Conservation (phyloP, 2,888 invertebrate species). For the Theretra japonica region DNA sequence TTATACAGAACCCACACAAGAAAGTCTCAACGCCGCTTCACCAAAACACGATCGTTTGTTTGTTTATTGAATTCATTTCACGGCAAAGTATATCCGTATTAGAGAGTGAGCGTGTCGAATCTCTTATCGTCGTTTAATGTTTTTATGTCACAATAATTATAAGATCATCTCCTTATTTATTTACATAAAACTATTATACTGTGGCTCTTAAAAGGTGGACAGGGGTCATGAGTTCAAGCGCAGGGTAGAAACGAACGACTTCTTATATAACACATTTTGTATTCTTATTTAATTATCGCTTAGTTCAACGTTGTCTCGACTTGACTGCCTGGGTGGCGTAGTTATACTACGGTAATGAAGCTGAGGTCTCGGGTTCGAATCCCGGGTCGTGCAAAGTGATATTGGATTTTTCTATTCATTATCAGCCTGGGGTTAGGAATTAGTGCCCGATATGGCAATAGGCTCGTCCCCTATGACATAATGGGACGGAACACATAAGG, state of each 20-base stretch:
- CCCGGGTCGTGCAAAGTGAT: no score
- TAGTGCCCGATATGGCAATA: no score
- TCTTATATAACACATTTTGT: no score
- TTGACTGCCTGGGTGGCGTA: no score
- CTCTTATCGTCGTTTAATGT: slow-evolving; percentile 4
- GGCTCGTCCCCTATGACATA: no score
- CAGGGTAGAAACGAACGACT: no score
- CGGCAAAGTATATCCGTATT: slow-evolving; percentile 26
- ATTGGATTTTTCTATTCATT: no score
- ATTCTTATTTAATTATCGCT: background rate
- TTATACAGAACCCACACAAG: background rate
- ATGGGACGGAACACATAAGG: no score
- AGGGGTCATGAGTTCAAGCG: background rate
- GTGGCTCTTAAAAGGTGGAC: background rate
- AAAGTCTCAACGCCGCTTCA: background rate
- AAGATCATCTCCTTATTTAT: slow-evolving; percentile 16
- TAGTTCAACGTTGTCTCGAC: no score
- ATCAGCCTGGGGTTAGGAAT: no score
- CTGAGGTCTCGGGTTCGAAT: no score
- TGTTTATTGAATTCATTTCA: slow-evolving; percentile 53
- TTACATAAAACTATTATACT: background rate
- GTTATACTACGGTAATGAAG: no score
- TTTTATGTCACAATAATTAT: background rate
- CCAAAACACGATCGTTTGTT: slow-evolving; percentile 39
- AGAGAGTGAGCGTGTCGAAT: slow-evolving; percentile 5